A percentile compares a stretch with the other conserved stretches of the same genome.
Conservation (phyloP, 2,797 vertebrate species). For the Nasua narica region DNA sequence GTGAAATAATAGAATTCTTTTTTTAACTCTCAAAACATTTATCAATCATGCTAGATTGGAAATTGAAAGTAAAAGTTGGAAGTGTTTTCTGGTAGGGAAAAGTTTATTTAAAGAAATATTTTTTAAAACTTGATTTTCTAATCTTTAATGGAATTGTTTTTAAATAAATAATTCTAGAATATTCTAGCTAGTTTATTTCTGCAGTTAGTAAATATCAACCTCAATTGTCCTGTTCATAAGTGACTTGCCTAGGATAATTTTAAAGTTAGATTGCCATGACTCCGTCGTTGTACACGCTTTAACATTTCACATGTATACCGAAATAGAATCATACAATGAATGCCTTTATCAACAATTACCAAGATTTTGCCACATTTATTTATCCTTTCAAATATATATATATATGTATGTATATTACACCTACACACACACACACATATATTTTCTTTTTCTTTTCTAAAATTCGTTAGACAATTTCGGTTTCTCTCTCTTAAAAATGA, state of each 20-base stretch:
- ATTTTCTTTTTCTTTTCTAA: not conserved
- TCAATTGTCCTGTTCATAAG: not conserved
- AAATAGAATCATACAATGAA: not conserved
- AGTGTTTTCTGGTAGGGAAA: not conserved
- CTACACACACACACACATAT: not conserved
- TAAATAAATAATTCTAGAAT: not conserved
- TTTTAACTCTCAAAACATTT: not conserved
- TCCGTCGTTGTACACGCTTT: not conserved
- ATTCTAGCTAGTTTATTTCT: not conserved
- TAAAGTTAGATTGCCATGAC: not conserved
- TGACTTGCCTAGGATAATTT: not conserved
- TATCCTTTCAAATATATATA: not conserved
- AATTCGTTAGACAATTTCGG: not conserved
- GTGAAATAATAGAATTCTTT: not conserved
- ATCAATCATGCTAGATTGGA: not conserved
- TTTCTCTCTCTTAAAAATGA: not conserved
- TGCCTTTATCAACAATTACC: not conserved
- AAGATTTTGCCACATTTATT: not conserved
- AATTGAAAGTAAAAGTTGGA: slow-evolving; percentile 17
- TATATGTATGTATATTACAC: not conserved
- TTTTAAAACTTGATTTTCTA: not conserved
- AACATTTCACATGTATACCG: not conserved
- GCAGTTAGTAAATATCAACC: not conserved
- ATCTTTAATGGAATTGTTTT: slow-evolving; percentile 3
- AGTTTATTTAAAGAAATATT: not conserved